Conservation (phyloP, 2,888 invertebrate genomes). For the Cryptophagus acutangulus region DNA sequence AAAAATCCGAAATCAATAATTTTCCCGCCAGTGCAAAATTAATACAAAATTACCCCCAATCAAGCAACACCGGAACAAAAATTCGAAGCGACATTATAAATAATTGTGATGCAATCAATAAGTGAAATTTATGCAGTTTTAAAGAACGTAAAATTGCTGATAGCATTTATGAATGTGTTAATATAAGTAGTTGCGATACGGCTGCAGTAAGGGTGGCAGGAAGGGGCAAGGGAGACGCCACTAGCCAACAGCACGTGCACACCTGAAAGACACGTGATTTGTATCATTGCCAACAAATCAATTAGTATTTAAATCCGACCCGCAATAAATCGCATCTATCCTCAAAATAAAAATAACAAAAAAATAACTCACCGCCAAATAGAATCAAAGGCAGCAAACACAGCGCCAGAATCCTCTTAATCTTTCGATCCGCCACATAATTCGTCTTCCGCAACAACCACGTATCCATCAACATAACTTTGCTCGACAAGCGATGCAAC, state of each 20-base stretch:
- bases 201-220: slow-evolving; percentile 48
- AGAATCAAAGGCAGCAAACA: slow-evolving; percentile 53
- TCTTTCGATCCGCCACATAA: slow-evolving; percentile 26
- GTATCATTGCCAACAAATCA: too few species aligned
- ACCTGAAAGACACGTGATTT: slow-evolving; percentile 43
- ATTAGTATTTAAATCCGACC: too few species aligned
- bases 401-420: slow-evolving; percentile 41
- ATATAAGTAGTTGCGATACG: slow-evolving; percentile 39
- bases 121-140: too few species aligned
- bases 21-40: too few species aligned
- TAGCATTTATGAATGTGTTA: slow-evolving; percentile 36
- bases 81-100: too few species aligned
- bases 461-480: slow-evolving; percentile 45
- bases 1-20: too few species aligned
- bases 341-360: slow-evolving; percentile 2
- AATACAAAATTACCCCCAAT: too few species aligned
- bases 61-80: too few species aligned
- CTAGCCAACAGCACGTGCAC: slow-evolving; percentile 45
- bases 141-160: too few species aligned
- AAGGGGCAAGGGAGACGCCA: slow-evolving; percentile 45
- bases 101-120: too few species aligned
- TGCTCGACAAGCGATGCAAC: slow-evolving; percentile 38
- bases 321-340: too few species aligned
- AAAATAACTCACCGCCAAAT: slow-evolving; percentile 53
- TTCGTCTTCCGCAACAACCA: slow-evolving; percentile 39